Percentiles rank a stretch among this genome's conserved stretches.
Conservation (phyloP, 2,113 vertebrate species). For the Thryonomys swinderianus region DNA sequence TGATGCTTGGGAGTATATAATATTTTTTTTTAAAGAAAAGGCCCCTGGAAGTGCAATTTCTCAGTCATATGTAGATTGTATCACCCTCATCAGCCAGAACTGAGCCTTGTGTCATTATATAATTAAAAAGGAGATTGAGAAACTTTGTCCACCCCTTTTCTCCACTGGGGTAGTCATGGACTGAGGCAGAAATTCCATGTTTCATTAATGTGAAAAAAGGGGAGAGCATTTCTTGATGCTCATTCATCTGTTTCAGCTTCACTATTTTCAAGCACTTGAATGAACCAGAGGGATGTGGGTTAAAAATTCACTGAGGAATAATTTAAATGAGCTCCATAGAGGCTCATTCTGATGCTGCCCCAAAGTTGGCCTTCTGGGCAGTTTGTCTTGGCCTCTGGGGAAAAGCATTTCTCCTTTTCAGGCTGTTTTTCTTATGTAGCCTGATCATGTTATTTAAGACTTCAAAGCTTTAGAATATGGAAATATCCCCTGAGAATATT, state of each 20-base stretch:
- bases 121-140: not conserved
- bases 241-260: not conserved
- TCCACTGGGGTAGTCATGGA: not conserved
- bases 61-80: not conserved
- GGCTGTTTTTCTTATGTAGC: not conserved
- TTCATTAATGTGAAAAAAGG: not conserved
- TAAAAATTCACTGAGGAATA: not conserved
- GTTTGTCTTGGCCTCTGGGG: not conserved
- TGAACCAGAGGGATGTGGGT: not conserved
- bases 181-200: not conserved
- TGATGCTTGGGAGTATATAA: not conserved
- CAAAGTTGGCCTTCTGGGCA: not conserved
- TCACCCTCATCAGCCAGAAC: not conserved
- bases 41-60: not conserved
- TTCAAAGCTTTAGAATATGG: conserved; percentile 41
- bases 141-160: not conserved
- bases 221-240: not conserved
- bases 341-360: not conserved
- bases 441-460: not conserved
- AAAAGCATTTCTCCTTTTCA: not conserved
- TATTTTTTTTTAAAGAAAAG: not conserved
- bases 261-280: not conserved
- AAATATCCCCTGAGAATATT: conserved; percentile 17
- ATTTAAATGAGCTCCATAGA: not conserved
- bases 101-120: not conserved